Conservation (phyloP, 1,140 invertebrate species). For the Ceratoteleas bidentatus region DNA sequence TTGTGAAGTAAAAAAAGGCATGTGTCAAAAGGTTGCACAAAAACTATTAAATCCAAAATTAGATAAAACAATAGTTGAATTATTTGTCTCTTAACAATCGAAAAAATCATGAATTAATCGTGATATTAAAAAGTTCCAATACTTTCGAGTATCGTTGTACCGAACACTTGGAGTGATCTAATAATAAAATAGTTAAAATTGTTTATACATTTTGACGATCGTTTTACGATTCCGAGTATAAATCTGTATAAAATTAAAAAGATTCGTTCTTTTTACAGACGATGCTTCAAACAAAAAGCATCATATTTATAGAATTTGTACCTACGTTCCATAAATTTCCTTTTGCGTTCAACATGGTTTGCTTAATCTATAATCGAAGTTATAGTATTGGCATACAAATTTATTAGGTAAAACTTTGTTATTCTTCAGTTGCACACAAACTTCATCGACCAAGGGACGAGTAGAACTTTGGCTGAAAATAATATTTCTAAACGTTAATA, state of each 20-base stretch:
- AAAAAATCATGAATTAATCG: too few relatives aligned
- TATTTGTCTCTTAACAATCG: too few relatives aligned
- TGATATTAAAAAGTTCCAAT: slow-evolving; percentile 46
- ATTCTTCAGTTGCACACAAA: slow-evolving; percentile 33
- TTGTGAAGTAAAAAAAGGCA: too few relatives aligned
- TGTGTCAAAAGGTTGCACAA: too few relatives aligned
- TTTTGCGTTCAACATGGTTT: slow-evolving; percentile 23
- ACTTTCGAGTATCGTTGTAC: slow-evolving; percentile 50
- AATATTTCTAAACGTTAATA: too few relatives aligned
- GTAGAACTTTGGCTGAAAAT: slow-evolving; percentile 79
- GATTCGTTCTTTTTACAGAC: slow-evolving; percentile 44
- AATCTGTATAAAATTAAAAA: slow-evolving; percentile 61
- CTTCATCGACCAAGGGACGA: slow-evolving; percentile 76
- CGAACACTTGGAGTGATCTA: slow-evolving; percentile 37
- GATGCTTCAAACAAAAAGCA: slow-evolving; percentile 44
- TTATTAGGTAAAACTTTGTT: slow-evolving; percentile 48
- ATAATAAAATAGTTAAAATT: slow-evolving; percentile 47
- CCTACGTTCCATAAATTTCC: slow-evolving; percentile 26
- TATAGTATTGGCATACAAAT: slow-evolving; percentile 60
- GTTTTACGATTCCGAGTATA: slow-evolving; percentile 40
- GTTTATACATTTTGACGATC: slow-evolving; percentile 51
- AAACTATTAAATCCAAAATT: too few relatives aligned
- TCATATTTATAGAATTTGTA: slow-evolving; percentile 62
- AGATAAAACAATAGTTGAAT: too few relatives aligned
- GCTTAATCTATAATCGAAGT: slow-evolving; percentile 44